A percentile compares a stretch with the other conserved stretches of the same genome.
Conservation (phyloP, 2,113 vertebrate species). For the Rhombomys opimus region DNA sequence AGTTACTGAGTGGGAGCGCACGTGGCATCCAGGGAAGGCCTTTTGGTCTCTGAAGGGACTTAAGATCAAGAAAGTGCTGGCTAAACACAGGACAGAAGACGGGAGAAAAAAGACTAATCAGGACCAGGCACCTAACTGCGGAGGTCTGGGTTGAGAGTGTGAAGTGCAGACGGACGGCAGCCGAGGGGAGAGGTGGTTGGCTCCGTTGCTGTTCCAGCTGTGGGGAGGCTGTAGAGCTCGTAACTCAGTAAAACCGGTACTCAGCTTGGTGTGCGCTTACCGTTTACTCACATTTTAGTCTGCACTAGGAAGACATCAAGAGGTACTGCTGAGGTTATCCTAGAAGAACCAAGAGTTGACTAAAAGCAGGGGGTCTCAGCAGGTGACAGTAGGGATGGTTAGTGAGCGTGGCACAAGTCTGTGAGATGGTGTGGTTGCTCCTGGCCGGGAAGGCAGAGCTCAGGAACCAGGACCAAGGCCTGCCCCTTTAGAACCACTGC, state of each 20-base stretch:
- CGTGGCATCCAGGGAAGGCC: accelerated
- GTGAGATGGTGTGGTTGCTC: accelerated
- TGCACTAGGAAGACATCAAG: not conserved
- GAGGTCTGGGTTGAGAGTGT: not conserved
- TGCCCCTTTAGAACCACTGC: accelerated
- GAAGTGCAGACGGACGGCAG: not conserved
- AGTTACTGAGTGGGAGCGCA: accelerated
- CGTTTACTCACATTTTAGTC: not conserved
- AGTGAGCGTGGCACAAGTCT: accelerated
- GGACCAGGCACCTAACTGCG: no score
- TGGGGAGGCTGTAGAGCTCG: accelerated
- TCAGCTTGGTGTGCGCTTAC: accelerated
- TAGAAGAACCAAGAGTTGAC: not conserved
- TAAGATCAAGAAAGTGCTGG: not conserved
- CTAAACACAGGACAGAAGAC: not conserved
- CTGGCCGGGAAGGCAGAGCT: not conserved
- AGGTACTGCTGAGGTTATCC: not conserved
- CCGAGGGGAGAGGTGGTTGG: not conserved
- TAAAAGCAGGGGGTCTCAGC: not conserved
- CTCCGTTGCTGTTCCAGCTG: no score
- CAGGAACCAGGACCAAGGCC: accelerated
- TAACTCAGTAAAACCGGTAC: accelerated
- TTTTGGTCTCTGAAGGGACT: not conserved
- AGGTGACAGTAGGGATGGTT: accelerated
- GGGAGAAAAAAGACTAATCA: not conserved